Conservation (phyloP, 2,888 invertebrate genomes). For the Parnassius apollo region DNA sequence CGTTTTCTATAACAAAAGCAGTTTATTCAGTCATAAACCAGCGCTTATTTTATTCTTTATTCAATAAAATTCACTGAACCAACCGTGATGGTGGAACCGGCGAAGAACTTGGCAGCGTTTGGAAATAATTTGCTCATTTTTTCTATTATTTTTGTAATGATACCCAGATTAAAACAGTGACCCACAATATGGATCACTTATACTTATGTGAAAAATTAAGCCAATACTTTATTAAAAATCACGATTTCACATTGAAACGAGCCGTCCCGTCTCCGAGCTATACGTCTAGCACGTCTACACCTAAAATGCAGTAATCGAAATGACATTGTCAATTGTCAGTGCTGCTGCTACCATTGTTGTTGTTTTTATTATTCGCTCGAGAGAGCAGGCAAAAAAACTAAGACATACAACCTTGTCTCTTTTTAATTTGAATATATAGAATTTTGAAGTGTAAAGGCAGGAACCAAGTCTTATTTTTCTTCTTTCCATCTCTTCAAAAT, state of each 20-base stretch:
- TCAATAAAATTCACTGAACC: slow-evolving; percentile 34
- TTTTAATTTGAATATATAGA: no score
- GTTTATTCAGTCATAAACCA: slow-evolving; percentile 4
- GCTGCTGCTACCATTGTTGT: no score
- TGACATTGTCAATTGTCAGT: no score
- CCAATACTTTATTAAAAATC: neutral
- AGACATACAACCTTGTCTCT: no score
- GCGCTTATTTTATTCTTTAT: neutral
- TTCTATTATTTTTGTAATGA: slow-evolving; percentile 49
- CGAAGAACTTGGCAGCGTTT: slow-evolving; percentile 58
- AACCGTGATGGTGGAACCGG: slow-evolving; percentile 58
- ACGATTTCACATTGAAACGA: slow-evolving; percentile 3
- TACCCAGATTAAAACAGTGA: slow-evolving; percentile 54
- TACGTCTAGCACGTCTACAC: no score
- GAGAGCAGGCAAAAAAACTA: no score
- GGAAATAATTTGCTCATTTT: slow-evolving; percentile 73
- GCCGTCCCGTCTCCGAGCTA: slow-evolving; percentile 12
- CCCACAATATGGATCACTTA: slow-evolving; percentile 23
- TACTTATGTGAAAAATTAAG: slow-evolving; percentile 11
- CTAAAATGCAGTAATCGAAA: no score
- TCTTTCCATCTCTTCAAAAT: no score
- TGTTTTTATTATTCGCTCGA: no score
- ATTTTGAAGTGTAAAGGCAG: no score
- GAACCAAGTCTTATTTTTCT: no score
- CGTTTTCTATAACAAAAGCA: slow-evolving; percentile 59